Base-by-base conservation (phyloP, 1,140 invertebrate genomes). In the Eumeta japonica region DNA sequence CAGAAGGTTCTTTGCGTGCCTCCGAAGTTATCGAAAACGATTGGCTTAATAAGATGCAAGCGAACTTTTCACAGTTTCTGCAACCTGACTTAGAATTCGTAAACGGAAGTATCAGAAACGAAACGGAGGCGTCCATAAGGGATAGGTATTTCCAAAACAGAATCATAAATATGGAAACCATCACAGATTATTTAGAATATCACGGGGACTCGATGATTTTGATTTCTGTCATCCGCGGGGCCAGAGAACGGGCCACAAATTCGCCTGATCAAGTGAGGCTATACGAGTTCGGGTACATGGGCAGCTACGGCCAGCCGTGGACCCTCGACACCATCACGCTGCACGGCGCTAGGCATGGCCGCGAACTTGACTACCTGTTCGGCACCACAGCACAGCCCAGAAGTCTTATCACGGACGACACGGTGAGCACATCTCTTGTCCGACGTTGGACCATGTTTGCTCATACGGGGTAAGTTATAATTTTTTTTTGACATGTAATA, bases 131-230 rank as follows among this genome's bases (percentile, higher is more conserved):
- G 4, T 49, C 50, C 1, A 58, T 74, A 18, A 44, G 56, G n/a
- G 45, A 55, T 3, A 60, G 55, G 34, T 74, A 74, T 38, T 71
- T 68, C 15, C 35, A 37, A 2, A 50, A 58, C 12, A 52, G 44
- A n/a, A 15, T 32, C 4, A 44, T 62, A 5, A 53, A 50, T 20
- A 64, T 65, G 51, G 57, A 47, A 31, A 58, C 52, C 3, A 65
- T 70, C 29, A 53, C 65, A 37, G 63, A 70, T 42, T 74, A 50
- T 33, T 53, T 74, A 16, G 58, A 62, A 10, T 74, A 62, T 29
- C 45, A 62, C 16, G 70, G 70, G 28, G 68, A 74, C 31, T 54
- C 55, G 14, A 48, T 59, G 10, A 41, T 66, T 14, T 37, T 58
- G 3, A 43, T 64, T 2, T 49, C 70, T 3, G 42, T 54, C 2